Evolutionary conservation across 2,888 invertebrate genomes (phyloP), one percentile per base, ranked within the genome.

Genomic region (Cheilosia scutellata): DNA sequence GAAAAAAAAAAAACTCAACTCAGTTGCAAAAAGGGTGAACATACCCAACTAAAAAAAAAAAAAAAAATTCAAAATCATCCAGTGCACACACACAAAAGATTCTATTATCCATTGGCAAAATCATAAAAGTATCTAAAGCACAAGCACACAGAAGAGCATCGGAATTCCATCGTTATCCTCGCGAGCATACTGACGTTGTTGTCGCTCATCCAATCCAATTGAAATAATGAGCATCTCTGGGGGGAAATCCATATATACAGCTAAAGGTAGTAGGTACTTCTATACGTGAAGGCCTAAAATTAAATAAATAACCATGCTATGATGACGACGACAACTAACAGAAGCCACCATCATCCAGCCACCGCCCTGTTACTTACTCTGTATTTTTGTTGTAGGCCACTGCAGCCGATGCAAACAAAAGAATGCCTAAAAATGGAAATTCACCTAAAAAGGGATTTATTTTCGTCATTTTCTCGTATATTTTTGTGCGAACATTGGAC

Each of bases 361-460:
- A 57, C 47, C 37, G 53, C n/a, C 6, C n/a, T 16, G 7, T 29
- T 16, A 20, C 33, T 44, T 58, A 47, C n/a, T 31, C 44, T 27
- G 44, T 42, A 13, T 37, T 55, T 20, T 11, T 25, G 37, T 33
- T 40, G 31, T 37, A 62, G 6, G 31, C 60, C 11, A 70, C 62
- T 63, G 33, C 37, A 57, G 29, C 44, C 27, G 40, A 53, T 53
- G 66, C 63, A 80, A 74, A 80, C 72, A 65, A 80, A 80, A 80
- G 79, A 74, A 80, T 68, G 80, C 55, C 75, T 60, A 75, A 70
- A 82, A 82, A 75, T 82, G 76, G 76, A 82, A 63, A 65, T 70
- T 42, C 63, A 58, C 66, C 76, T 58, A 33, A 82, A 82, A 77
- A 77, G 71, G 77, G 60, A 72, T 66, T 77, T 77, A 77, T 60